phyloP scores from a whole-genome alignment of 2,113 vertebrate species.

The Solea senegalensis region DNA sequence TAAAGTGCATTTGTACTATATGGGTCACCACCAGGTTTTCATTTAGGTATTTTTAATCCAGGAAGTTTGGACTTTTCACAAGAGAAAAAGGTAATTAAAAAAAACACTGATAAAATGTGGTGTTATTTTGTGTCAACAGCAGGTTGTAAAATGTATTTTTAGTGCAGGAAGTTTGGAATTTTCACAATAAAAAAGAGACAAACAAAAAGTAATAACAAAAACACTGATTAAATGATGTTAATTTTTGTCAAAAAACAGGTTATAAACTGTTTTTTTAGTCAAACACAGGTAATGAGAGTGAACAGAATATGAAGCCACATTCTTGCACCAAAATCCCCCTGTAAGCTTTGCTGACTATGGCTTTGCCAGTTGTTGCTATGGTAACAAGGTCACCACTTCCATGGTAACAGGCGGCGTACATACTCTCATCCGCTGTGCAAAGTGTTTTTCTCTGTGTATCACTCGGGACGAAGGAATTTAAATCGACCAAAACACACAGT shows the following conservation, averaged over 20 bases:
- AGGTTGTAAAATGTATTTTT: not conserved
- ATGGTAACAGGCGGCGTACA: slow-evolving; percentile 68
- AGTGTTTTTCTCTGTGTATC: too few relatives aligned
- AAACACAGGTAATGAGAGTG: not conserved
- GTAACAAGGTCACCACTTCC: slow-evolving; percentile 72
- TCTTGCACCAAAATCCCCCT: slow-evolving; percentile 22
- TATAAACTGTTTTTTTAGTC: not conserved
- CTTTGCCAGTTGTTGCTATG: slow-evolving; percentile 64
- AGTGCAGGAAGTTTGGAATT: not conserved
- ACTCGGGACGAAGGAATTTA: too few relatives aligned
- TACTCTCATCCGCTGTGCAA: slow-evolving; percentile 30
- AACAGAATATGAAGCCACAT: slow-evolving; percentile 18
- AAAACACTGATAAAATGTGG: too few relatives aligned
- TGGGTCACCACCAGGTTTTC: too few relatives aligned
- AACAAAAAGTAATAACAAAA: not conserved
- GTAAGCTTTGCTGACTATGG: slow-evolving; percentile 31
- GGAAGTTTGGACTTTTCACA: too few relatives aligned
- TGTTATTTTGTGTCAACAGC: not conserved
- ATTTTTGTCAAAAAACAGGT: not conserved
- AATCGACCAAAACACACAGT: too few relatives aligned
- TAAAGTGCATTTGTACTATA: not conserved
- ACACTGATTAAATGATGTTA: too few relatives aligned
- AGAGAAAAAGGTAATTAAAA: too few relatives aligned
- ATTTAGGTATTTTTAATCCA: too few relatives aligned
- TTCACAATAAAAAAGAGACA: not conserved